Base-by-base conservation (phyloP, 2,888 invertebrate genomes). In the Caenorhabditis panamensis region DNA sequence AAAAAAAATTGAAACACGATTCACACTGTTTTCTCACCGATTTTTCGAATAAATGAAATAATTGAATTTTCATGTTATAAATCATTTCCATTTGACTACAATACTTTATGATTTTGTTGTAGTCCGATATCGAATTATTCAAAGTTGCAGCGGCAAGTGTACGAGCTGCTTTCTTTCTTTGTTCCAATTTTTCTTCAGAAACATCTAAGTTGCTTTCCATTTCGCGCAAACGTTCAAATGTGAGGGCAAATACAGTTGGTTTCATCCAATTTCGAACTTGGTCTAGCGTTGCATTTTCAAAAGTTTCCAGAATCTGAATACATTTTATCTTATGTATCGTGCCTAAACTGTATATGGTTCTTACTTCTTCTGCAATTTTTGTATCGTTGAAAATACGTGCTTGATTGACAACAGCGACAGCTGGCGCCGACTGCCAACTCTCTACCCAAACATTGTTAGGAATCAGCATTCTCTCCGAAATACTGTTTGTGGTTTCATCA, bases 341-440 rank as follows among this genome's bases (percentile, higher is more conserved):
- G n/a, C n/a, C n/a, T n/a, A n/a, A n/a, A 26, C 13, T 18, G 44
- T 13, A 41, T 13, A 47, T 26, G 24, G 26, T 6, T 2, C 11
- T 41, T 51, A 95, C 95, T 92, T 96, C 96, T 91, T 97, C 95
- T 0, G 96, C 97, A 92, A 97, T 97, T 81, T 95, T 94, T 0
- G 95, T 95, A 91, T 98, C 97, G 91, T 99, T 97, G 91, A 99
- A 99, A 26, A 99, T 93, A 56, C 97, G 94, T 88, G 95, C 94
- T 91, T 99, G 99, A 49, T 96, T 93, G 67, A 94, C 93, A 0
- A 96, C 96, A 0, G 98, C 95, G 20, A 97, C 94, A 0, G 97
- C 94, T 82, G 95, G 94, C 0, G 97, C 95, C 64, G 94, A 94
- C 73, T 94, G 93, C 99, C 99, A 99, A 47, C 95, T 95, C 88